Conservation (phyloP, 2,113 vertebrate genomes). For the Numenius arquata region DNA sequence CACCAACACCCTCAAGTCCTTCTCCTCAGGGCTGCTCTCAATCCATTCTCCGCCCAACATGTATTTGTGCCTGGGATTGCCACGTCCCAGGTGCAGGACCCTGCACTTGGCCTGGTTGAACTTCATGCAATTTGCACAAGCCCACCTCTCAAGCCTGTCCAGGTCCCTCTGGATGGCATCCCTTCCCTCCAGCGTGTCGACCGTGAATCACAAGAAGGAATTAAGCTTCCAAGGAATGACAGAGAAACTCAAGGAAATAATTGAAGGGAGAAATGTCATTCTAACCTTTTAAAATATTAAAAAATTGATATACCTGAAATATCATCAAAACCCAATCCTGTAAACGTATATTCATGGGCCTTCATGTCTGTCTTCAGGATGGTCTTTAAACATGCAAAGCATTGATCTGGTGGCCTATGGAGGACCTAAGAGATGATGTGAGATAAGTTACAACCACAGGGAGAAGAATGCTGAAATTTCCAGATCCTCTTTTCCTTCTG, state of each 20-base stretch:
- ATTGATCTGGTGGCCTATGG: background rate
- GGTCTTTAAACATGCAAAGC: background rate
- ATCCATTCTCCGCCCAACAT: too few relatives aligned
- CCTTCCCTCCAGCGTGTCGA: too few relatives aligned
- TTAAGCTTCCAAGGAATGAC: background rate
- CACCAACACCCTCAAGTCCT: too few relatives aligned
- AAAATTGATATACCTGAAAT: background rate
- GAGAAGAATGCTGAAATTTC: background rate
- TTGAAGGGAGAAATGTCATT: constrained; percentile 15
- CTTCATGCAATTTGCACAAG: too few relatives aligned
- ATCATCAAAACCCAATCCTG: background rate
- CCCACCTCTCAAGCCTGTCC: too few relatives aligned
- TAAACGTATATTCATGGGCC: background rate
- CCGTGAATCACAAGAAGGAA: background rate
- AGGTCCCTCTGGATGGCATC: too few relatives aligned
- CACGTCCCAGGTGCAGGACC: too few relatives aligned
- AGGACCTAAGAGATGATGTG: background rate
- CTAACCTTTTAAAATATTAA: constrained; percentile 39
- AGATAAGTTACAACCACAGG: background rate
- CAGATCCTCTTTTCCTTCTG: background rate
- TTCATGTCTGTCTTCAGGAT: background rate
- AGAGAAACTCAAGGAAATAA: background rate
- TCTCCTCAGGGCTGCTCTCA: too few relatives aligned
- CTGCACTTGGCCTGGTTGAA: too few relatives aligned
- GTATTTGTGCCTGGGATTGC: too few relatives aligned